Conservation (phyloP, 2,797 vertebrate species). For the Manis crassicaudata region DNA sequence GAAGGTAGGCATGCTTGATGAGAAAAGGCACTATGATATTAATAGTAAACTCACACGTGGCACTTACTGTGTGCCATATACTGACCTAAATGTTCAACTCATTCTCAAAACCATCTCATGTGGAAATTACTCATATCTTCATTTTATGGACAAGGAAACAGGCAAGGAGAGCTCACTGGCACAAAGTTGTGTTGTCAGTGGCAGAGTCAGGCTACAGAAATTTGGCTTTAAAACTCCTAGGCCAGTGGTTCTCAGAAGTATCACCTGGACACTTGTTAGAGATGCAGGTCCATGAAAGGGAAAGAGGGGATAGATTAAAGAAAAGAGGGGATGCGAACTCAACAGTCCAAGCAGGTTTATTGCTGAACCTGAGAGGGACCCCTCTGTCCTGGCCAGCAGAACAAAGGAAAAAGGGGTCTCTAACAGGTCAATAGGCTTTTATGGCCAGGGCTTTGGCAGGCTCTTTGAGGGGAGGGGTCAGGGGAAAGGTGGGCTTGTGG, state of each 20-base stretch:
- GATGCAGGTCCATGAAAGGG: background rate
- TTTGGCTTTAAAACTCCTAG: background rate
- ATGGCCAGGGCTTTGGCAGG: too few relatives aligned
- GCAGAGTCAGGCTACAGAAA: background rate
- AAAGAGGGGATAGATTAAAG: too few relatives aligned
- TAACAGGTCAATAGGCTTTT: too few relatives aligned
- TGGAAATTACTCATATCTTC: background rate
- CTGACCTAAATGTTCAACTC: background rate
- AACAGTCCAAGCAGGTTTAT: too few relatives aligned
- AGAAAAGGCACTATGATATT: background rate
- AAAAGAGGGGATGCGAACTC: too few relatives aligned
- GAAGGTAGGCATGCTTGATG: constrained; percentile 88
- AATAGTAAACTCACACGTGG: background rate
- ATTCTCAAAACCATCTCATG: accelerated
- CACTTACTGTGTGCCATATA: accelerated
- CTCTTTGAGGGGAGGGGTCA: too few relatives aligned
- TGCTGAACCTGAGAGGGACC: too few relatives aligned
- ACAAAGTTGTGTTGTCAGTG: background rate
- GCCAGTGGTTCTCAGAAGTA: background rate
- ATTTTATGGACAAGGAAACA: background rate
- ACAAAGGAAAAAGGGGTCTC: too few relatives aligned
- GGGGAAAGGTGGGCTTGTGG: too few relatives aligned
- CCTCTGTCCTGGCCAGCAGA: too few relatives aligned
- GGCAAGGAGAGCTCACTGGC: background rate
- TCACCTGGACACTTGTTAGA: background rate